A percentile compares a stretch with the other conserved stretches of the same genome.
phyloP scores from a whole-genome alignment of 2,888 invertebrate species.

The Synanthedon andrenaeformis region DNA sequence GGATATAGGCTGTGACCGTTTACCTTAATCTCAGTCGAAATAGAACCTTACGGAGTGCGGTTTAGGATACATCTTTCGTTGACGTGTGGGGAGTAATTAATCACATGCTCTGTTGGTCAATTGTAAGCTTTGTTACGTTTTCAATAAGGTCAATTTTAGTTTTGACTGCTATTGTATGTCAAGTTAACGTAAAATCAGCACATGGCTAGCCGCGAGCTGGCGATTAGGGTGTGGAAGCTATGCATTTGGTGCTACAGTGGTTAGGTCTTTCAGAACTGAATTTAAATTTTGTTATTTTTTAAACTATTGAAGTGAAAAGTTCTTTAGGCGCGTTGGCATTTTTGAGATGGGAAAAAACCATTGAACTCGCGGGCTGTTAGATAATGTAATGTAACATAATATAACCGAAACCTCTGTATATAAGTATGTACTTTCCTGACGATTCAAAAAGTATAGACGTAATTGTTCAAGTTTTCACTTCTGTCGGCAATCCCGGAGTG shows the following conservation, averaged over 20 bases:
- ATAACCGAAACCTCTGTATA: too few relatives aligned
- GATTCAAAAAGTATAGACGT: too few relatives aligned
- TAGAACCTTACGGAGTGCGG: slow-evolving; percentile 10
- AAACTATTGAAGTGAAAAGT: too few relatives aligned
- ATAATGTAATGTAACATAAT: too few relatives aligned
- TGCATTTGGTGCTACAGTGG: slow-evolving; percentile 14
- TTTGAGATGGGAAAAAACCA: too few relatives aligned
- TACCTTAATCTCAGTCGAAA: slow-evolving; percentile 4
- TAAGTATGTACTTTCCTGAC: too few relatives aligned
- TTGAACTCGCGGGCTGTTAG: too few relatives aligned
- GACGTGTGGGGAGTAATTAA: not conserved
- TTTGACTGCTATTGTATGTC: not conserved
- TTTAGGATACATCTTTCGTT: slow-evolving; percentile 1
- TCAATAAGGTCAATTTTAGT: slow-evolving; percentile 4
- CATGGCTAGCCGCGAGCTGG: slow-evolving; percentile 38
- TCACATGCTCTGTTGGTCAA: not conserved
- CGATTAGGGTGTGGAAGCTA: slow-evolving; percentile 35
- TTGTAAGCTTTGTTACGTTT: slow-evolving; percentile 1
- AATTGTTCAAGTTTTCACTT: too few relatives aligned
- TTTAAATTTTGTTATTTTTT: not conserved
- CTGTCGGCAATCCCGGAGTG: too few relatives aligned
- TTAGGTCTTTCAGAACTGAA: slow-evolving; percentile 4
- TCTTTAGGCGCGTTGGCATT: too few relatives aligned
- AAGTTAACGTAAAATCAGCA: slow-evolving; percentile 17
- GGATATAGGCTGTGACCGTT: slow-evolving; percentile 9